Conservation (phyloP, 2,113 vertebrate species). For the Coracopsis vasa region DNA sequence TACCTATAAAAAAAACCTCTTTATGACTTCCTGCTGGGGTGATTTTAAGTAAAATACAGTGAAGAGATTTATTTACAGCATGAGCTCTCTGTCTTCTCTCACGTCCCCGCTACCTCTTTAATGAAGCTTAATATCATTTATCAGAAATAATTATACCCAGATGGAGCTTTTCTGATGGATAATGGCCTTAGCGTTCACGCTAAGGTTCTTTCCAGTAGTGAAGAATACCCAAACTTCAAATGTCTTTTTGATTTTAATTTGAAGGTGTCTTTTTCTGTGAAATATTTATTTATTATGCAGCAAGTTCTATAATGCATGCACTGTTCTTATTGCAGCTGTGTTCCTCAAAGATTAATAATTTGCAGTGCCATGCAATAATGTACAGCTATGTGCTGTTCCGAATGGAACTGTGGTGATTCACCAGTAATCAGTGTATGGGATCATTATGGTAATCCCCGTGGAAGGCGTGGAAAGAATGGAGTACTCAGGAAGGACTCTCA, state of each 20-base stretch:
- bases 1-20: constrained; percentile 53
- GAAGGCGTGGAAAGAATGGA: neutral
- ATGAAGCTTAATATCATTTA: constrained; percentile 70
- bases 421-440: neutral
- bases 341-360: constrained; percentile 43
- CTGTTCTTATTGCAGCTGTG: constrained; percentile 21
- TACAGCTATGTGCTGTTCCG: neutral
- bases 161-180: constrained; percentile 70
- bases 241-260: constrained; percentile 69
- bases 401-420: constrained; percentile 13
- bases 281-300: constrained; percentile 54
- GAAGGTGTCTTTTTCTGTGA: neutral
- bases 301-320: constrained; percentile 8
- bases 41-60: constrained; percentile 64
- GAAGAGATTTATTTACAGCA: constrained; percentile 72
- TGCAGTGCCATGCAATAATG: neutral
- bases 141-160: constrained; percentile 75
- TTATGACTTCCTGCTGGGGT: constrained; percentile 67
- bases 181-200: constrained; percentile 62
- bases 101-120: constrained; percentile 34
- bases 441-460: constrained; percentile 43
- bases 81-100: constrained; percentile 39
- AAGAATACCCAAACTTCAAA: constrained; percentile 69
- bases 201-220: constrained; percentile 62
- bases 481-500: neutral